Conservation (phyloP, 2,888 invertebrate species). For the Dasysyrphus albostriatus region DNA sequence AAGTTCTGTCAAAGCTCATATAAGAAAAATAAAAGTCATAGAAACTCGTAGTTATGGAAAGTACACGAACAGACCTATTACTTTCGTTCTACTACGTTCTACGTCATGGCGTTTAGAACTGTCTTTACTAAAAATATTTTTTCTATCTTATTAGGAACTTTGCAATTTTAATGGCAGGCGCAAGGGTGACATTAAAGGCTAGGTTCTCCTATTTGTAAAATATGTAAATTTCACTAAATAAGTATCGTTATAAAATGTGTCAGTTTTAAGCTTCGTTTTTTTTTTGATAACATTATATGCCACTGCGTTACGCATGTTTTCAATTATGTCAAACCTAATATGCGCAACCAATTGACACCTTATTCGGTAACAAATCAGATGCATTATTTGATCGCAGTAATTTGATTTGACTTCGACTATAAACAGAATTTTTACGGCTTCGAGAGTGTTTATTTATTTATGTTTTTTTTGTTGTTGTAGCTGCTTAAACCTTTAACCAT, state of each 20-base stretch:
- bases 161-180: too few species aligned
- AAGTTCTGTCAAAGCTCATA: too few species aligned
- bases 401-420: conserved; percentile 42
- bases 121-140: too few species aligned
- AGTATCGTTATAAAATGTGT: neutral
- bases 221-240: neutral
- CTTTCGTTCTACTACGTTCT: too few species aligned
- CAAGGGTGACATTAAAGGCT: neutral
- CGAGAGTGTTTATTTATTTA: neutral
- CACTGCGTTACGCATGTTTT: conserved; percentile 28
- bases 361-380: conserved; percentile 61
- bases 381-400: conserved; percentile 66
- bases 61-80: too few species aligned
- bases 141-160: too few species aligned
- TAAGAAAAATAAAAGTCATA: too few species aligned
- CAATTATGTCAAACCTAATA: conserved; percentile 26
- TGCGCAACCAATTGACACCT: conserved; percentile 40
- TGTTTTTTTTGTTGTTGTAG: conserved; percentile 17
- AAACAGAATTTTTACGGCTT: conserved; percentile 24
- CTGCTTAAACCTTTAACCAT: conserved; percentile 39
- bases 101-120: too few species aligned
- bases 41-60: too few species aligned
- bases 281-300: conserved; percentile 2
- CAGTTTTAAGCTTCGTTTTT: neutral
- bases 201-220: neutral